Percentiles rank a stretch among this genome's conserved stretches.
Evolutionary conservation across 2,888 invertebrate species (phyloP).

Genomic region (Odontocerum albicorne): DNA sequence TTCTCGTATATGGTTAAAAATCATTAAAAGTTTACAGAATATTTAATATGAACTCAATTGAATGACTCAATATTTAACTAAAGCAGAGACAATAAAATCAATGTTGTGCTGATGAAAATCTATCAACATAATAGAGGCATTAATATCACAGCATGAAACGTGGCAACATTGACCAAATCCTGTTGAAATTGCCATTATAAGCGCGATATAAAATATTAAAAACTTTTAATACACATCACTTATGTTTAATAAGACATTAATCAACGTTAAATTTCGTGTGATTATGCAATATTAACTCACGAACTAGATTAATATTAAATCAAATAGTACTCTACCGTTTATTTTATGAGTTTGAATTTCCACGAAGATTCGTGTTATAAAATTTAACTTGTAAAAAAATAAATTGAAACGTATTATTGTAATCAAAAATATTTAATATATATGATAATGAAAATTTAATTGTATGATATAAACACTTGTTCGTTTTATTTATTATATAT

Average conservation of each 20-base stretch:
- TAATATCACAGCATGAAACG: constrained; percentile 18
- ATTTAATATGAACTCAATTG: no score
- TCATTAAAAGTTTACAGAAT: no score
- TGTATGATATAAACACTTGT: no score
- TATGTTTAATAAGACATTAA: constrained; percentile 14
- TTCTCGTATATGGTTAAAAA: no score
- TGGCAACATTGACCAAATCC: constrained; percentile 1
- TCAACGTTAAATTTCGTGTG: constrained; percentile 15
- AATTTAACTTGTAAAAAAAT: no score
- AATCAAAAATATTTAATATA: no score
- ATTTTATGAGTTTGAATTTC: no score
- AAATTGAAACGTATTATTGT: no score
- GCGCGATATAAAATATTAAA: constrained; percentile 9
- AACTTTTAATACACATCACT: constrained; percentile 15
- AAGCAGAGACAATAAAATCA: neutral
- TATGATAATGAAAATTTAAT: no score
- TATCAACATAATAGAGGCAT: constrained; percentile 21
- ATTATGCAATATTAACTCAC: constrained; percentile 23
- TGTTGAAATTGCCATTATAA: constrained; percentile 5
- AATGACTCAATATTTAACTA: no score
- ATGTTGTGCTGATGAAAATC: constrained; percentile 1
- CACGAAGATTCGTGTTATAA: no score
- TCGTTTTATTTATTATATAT: no score
- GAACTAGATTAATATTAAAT: constrained; percentile 13
- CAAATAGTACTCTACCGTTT: constrained; percentile 1